Evolutionary conservation across 2,888 invertebrate genomes (phyloP).

Genomic region (Dorcus parallelipipedus): DNA sequence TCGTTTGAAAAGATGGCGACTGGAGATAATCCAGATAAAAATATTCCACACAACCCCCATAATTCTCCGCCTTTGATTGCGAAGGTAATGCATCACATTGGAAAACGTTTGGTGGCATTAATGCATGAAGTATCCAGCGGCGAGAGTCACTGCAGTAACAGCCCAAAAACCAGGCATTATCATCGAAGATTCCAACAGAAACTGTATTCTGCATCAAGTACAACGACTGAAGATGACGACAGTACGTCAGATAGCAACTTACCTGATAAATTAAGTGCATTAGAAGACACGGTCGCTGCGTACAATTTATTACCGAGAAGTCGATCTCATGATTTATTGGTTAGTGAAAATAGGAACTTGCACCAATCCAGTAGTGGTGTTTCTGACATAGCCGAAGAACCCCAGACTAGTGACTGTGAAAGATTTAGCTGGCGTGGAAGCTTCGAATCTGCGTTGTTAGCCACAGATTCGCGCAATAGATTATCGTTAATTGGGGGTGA

Average conservation of each 20-base stretch:
- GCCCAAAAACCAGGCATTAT: constrained; percentile 60
- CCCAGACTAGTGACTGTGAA: constrained; percentile 83
- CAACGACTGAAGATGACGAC: constrained; percentile 69
- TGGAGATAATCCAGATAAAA: constrained; percentile 47
- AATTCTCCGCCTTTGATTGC: constrained; percentile 82
- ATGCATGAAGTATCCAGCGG: constrained; percentile 91
- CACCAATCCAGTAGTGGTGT: constrained; percentile 53
- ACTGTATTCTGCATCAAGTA: constrained; percentile 57
- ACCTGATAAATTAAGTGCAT: constrained; percentile 41
- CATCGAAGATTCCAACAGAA: constrained; percentile 58
- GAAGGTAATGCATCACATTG: constrained; percentile 90
- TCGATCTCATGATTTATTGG: constrained; percentile 75
- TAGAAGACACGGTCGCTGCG: constrained; percentile 50
- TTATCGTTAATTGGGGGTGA: constrained; percentile 63
- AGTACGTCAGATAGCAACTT: constrained; percentile 63
- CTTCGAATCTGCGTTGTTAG: constrained; percentile 86
- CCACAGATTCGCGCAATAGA: constrained; percentile 80
- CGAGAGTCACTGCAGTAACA: constrained; percentile 57
- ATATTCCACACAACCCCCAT: constrained; percentile 52
- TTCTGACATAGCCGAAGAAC: constrained; percentile 58
- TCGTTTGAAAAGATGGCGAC: constrained; percentile 76
- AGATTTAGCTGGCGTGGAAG: constrained; percentile 90
- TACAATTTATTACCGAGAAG: constrained; percentile 67
- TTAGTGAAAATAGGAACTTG: constrained; percentile 56
- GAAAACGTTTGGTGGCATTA: constrained; percentile 78